Conservation (phyloP, 2,888 invertebrate species). For the Tortrix viridana region DNA sequence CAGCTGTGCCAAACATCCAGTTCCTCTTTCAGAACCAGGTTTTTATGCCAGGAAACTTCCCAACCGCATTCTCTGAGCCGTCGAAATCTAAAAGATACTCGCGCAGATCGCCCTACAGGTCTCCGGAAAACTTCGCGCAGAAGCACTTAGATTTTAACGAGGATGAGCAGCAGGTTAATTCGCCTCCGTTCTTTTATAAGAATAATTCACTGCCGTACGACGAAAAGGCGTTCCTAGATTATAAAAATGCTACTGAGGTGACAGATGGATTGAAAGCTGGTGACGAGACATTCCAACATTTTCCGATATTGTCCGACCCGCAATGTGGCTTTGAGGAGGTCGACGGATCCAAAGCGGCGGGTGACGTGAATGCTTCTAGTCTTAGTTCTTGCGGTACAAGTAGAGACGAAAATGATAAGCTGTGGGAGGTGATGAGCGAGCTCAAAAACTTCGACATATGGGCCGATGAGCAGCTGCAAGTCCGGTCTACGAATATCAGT, state of each 20-base stretch:
- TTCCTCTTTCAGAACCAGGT: constrained; percentile 81
- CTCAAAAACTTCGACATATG: constrained; percentile 72
- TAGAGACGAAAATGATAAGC: constrained; percentile 60
- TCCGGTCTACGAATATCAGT: constrained; percentile 56
- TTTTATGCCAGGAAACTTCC: constrained; percentile 74
- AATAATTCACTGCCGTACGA: constrained; percentile 69
- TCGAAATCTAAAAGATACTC: constrained; percentile 51
- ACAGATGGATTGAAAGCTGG: constrained; percentile 58
- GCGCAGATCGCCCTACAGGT: constrained; percentile 51
- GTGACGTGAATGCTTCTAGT: constrained; percentile 58
- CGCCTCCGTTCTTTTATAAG: constrained; percentile 68
- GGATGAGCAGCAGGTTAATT: constrained; percentile 53
- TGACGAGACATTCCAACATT: constrained; percentile 39
- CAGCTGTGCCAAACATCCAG: constrained; percentile 71
- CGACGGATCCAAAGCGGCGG: constrained; percentile 56
- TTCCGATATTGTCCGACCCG: no score
- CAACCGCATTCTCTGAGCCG: constrained; percentile 64
- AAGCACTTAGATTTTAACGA: constrained; percentile 71
- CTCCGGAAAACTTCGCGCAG: constrained; percentile 63
- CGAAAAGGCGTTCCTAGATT: constrained; percentile 59
- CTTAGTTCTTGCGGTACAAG: constrained; percentile 49
- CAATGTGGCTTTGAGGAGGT: constrained; percentile 50
- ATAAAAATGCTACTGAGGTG: constrained; percentile 54
- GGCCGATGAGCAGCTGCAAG: constrained; percentile 73
- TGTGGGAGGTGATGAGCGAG: constrained; percentile 76